Percentiles rank a stretch among this genome's conserved stretches.
phyloP scores from a whole-genome alignment of 2,888 invertebrate species.

The Chalcis sispes region DNA sequence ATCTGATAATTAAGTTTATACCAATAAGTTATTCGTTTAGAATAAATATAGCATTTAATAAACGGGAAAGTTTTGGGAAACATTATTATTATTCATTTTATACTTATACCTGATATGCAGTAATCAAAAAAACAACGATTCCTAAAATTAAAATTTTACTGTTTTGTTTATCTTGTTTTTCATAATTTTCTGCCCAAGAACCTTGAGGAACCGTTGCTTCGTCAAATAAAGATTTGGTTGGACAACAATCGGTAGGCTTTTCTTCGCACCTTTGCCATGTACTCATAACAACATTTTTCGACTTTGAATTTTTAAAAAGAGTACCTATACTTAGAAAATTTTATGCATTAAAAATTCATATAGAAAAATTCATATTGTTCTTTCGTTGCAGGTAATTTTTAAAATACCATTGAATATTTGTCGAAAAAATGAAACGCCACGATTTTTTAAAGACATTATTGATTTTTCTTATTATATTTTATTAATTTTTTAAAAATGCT shows the following conservation, averaged over 20 bases:
- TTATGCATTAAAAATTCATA: background rate
- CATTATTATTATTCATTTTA: background rate
- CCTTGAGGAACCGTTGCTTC: conserved; percentile 48
- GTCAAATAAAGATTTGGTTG: conserved; percentile 49
- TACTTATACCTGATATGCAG: background rate
- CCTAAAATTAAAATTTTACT: conserved; percentile 21
- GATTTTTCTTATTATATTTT: background rate
- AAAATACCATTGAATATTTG: conserved; percentile 13
- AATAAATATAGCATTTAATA: too few species aligned
- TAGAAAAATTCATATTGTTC: background rate
- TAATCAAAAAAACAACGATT: background rate
- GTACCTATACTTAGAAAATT: background rate
- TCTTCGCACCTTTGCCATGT: conserved; percentile 24
- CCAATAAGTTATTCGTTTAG: background rate
- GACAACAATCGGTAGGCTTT: conserved; percentile 12
- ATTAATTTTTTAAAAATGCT: too few species aligned
- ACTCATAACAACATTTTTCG: conserved; percentile 21
- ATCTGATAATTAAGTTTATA: background rate
- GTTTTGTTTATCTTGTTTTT: conserved; percentile 27
- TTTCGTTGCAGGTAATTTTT: too few species aligned
- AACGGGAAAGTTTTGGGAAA: too few species aligned
- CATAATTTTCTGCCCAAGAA: conserved; percentile 51
- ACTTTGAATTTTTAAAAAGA: conserved; percentile 12
- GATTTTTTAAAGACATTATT: conserved; percentile 21
- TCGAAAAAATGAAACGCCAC: conserved; percentile 16